Percentiles rank a stretch among this genome's conserved stretches.
These are phyloP conservation scores for Drosophila oshimai DNA, from an alignment of 1,140 invertebrate species.

Conservation along the genomic window DNA sequence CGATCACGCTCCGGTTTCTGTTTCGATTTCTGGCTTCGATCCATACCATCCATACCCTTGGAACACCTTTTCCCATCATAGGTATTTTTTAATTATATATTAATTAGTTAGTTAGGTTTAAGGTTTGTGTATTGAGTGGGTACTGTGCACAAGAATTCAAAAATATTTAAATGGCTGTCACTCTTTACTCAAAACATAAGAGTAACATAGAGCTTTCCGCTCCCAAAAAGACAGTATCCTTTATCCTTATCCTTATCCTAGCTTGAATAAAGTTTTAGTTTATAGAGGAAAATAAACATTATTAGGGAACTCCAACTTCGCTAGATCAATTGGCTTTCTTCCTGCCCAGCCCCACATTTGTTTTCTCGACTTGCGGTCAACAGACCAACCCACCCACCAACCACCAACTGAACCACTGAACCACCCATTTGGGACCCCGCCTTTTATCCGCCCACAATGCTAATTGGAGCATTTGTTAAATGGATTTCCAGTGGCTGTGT, in stretches of 20 bases:
- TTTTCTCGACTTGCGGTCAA: not conserved
- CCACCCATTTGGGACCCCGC: not conserved
- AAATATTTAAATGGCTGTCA: too few relatives aligned
- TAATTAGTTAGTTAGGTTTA: too few relatives aligned
- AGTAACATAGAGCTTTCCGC: too few relatives aligned
- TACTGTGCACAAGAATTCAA: too few relatives aligned
- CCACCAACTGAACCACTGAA: not conserved
- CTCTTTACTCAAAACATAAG: too few relatives aligned
- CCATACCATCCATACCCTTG: slow-evolving; percentile 9
- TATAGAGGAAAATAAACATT: not conserved
- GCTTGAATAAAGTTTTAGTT: too few relatives aligned
- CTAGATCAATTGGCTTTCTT: not conserved
- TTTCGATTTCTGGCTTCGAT: slow-evolving; percentile 13
- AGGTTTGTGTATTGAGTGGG: too few relatives aligned
- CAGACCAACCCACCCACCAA: not conserved
- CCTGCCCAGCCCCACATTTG: slow-evolving; percentile 2
- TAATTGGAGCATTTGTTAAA: slow-evolving; percentile 65
- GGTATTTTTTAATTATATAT: too few relatives aligned
- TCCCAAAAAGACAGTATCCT: too few relatives aligned
- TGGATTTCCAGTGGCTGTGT: slow-evolving; percentile 29
- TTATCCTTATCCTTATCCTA: too few relatives aligned
- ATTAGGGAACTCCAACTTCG: not conserved
- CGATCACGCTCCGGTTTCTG: slow-evolving; percentile 31
- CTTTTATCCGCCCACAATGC: slow-evolving; percentile 17
- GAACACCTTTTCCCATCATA: too few relatives aligned